Evolutionary conservation across 2,797 vertebrate genomes (phyloP).

Genomic region (Cyprinodon diabolis): DNA sequence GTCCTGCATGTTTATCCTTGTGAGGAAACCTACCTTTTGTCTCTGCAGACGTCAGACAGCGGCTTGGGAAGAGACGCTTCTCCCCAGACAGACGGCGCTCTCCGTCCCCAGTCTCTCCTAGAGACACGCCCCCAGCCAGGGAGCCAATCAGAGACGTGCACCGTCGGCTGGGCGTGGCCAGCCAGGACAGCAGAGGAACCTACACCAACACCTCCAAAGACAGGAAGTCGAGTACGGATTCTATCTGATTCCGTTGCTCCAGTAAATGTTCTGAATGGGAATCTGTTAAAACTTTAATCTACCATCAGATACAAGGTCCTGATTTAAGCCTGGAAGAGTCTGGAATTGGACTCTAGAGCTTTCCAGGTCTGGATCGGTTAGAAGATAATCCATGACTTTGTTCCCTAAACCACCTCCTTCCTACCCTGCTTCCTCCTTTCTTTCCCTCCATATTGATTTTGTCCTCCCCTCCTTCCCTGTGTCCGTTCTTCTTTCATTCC

Average conservation of each 20-base stretch:
- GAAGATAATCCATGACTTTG: too few species aligned
- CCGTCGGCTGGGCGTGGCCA: slow-evolving; percentile 89
- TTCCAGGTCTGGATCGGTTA: too few species aligned
- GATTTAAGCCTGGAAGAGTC: too few species aligned
- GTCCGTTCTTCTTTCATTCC: too few species aligned
- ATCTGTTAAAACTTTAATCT: too few species aligned
- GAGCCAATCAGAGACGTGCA: slow-evolving; percentile 91
- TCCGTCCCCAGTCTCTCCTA: slow-evolving; percentile 72
- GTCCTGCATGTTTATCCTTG: not conserved
- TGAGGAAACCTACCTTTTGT: not conserved
- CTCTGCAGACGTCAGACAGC: slow-evolving; percentile 89
- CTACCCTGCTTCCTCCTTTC: not conserved
- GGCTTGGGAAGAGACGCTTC: slow-evolving; percentile 91
- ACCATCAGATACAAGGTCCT: too few species aligned
- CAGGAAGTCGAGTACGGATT: slow-evolving; percentile 86
- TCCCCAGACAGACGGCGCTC: slow-evolving; percentile 86
- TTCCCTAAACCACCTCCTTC: too few species aligned
- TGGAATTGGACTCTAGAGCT: too few species aligned
- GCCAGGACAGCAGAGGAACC: slow-evolving; percentile 81
- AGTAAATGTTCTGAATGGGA: too few species aligned
- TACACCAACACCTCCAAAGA: slow-evolving; percentile 86
- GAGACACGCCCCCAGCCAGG: slow-evolving; percentile 75
- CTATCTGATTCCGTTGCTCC: too few species aligned
- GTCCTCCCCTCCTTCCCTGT: too few species aligned
- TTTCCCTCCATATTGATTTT: too few species aligned